Evolutionary conservation across 2,113 vertebrate species (phyloP).

Genomic region (Muscicapa adusta): DNA sequence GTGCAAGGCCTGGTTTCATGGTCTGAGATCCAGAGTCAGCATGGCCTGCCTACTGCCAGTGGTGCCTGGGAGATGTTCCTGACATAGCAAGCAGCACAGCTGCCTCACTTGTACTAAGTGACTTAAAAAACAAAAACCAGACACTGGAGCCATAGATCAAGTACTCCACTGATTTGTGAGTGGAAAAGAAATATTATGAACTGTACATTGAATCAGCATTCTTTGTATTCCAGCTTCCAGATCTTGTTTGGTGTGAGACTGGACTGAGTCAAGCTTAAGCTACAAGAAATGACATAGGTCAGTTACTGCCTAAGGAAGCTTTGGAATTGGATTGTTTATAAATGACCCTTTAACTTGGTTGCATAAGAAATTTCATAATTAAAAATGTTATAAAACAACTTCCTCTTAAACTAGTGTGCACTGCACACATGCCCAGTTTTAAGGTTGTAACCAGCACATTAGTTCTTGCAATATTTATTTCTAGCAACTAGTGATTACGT

Average conservation of each 20-base stretch:
- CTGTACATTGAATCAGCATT: background rate
- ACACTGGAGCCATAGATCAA: background rate
- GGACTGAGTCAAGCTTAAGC: background rate
- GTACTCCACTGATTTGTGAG: background rate
- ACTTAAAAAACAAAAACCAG: background rate
- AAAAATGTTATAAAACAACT: background rate
- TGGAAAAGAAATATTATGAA: background rate
- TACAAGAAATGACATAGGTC: background rate
- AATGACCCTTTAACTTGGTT: background rate
- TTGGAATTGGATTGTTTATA: background rate
- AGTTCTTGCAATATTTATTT: background rate
- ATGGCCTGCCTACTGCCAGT: background rate
- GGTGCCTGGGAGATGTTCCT: background rate
- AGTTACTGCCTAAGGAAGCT: background rate
- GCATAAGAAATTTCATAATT: conserved; percentile 9
- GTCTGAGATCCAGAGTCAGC: accelerated
- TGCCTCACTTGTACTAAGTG: background rate
- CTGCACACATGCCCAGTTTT: background rate
- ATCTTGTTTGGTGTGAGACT: background rate
- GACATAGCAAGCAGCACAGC: background rate
- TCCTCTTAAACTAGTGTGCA: background rate
- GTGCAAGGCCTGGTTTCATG: background rate
- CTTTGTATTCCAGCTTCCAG: background rate
- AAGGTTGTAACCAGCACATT: background rate
- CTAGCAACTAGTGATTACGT: background rate